Evolutionary conservation across 2,113 vertebrate species (phyloP), one percentile per base, ranked within the genome.

Genomic region (Neodon shergylaensis): DNA sequence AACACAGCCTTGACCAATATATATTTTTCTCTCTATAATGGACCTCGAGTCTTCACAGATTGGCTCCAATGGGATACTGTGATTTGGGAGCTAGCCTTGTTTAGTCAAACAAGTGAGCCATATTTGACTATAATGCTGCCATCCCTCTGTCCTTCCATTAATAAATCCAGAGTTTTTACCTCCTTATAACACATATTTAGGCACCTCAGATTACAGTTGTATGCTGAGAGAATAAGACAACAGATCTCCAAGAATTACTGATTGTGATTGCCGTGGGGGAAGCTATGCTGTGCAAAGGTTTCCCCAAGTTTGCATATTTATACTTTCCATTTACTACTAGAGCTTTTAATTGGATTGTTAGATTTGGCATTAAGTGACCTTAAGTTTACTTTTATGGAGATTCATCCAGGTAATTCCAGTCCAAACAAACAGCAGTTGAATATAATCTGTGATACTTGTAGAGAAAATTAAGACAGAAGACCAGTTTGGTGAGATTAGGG

Each of bases 351-450:
- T 88, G 88, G 66, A n/a, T 39, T 81, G 24, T 58, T 95, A 42
- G 88, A 91, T 95, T 88, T 95, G 42, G 21, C 58, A 89, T 68
- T 82, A 52, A 42, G 81, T 93, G 92, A 87, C 78, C 63, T 95
- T 93, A 49, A 54, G 54, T 91, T 94, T 90, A 61, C 81, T 88
- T 88, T 95, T 49, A 89, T 49, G 66, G 82, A 94, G n/a, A 86
- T 22, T 88, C 13, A 61, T 61, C 26, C 9, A 81, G 86, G 61
- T 52, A 76, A 42, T 85, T 95, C 58, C n/a, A 94, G n/a, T 74
- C 36, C 42, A 93, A 73, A n/a, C 81, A 90, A 89, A 54, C 21
- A 95, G 36, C 49, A 78, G 39, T 89, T 96, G 63, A 47, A 47
- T 83, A 77, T 91, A 87, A 89, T 82, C n/a, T 95, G 86, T 86